Evolutionary conservation across 1,140 invertebrate genomes (phyloP).

Genomic region (Lithobius niger): DNA sequence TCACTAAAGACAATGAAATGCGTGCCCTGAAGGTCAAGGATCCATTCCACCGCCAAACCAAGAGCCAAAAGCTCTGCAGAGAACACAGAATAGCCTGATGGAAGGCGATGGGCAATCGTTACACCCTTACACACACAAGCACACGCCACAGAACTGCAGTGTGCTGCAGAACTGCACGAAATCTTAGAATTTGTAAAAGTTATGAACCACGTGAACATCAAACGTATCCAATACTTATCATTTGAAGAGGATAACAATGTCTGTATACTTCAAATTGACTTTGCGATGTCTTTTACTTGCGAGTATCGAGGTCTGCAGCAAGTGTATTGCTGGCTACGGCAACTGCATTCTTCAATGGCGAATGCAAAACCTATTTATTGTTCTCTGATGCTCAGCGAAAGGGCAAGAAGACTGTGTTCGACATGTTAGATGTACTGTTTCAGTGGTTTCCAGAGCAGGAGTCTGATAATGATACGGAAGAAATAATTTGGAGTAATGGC

Average conservation of each 20-base stretch:
- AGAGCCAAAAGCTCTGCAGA: too few relatives aligned
- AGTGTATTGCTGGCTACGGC: not conserved
- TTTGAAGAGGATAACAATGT: not conserved
- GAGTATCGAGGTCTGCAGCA: not conserved
- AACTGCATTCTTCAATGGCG: not conserved
- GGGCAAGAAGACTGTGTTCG: not conserved
- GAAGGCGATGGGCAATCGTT: too few relatives aligned
- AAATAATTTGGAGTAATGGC: not conserved
- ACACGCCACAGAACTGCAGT: too few relatives aligned
- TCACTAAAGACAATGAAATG: too few relatives aligned
- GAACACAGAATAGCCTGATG: too few relatives aligned
- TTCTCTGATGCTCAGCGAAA: not conserved
- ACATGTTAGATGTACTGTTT: not conserved
- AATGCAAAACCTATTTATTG: not conserved
- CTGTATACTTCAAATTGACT: not conserved
- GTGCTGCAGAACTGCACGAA: not conserved
- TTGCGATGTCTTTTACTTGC: not conserved
- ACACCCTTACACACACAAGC: too few relatives aligned
- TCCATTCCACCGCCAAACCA: too few relatives aligned
- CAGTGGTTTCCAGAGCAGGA: not conserved
- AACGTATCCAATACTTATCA: not conserved
- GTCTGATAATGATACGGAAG: not conserved
- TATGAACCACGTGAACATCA: not conserved
- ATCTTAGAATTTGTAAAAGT: not conserved
- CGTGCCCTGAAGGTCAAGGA: too few relatives aligned